Percentiles rank a stretch among this genome's conserved stretches.
Conservation (phyloP, 2,113 vertebrate genomes). For the Petroica traversi region DNA sequence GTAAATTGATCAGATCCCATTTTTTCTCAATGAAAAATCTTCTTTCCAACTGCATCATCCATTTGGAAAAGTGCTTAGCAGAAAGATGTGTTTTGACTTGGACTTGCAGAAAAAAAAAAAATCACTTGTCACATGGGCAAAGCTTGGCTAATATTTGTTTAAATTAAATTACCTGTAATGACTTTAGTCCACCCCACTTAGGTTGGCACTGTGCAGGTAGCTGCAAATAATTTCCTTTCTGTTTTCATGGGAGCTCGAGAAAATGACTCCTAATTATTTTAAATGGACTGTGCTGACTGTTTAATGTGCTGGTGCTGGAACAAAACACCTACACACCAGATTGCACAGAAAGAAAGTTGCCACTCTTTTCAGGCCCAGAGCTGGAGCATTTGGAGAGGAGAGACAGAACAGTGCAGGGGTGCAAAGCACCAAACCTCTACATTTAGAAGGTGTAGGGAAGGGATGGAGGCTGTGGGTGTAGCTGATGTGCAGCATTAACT, state of each 20-base stretch:
- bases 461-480: neutral
- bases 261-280: constrained; percentile 52
- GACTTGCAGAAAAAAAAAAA: neutral
- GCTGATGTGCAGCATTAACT: neutral
- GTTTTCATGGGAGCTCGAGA: constrained; percentile 13
- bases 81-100: neutral
- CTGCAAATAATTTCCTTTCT: neutral
- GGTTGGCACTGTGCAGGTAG: neutral
- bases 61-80: neutral
- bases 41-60: neutral
- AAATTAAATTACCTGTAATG: constrained; percentile 8
- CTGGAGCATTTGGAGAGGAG: neutral
- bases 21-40: neutral
- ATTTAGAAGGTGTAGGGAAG: neutral
- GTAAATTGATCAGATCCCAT: neutral
- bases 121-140: neutral
- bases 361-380: neutral
- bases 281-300: constrained; percentile 9
- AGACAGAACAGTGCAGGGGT: neutral
- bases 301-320: constrained; percentile 25
- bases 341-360: neutral
- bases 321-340: constrained; percentile 42
- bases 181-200: neutral
- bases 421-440: neutral
- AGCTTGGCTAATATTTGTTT: neutral